These are phyloP conservation scores for Spodoptera picta DNA, from an alignment of 2,888 invertebrate species.

Conservation along the genomic window DNA sequence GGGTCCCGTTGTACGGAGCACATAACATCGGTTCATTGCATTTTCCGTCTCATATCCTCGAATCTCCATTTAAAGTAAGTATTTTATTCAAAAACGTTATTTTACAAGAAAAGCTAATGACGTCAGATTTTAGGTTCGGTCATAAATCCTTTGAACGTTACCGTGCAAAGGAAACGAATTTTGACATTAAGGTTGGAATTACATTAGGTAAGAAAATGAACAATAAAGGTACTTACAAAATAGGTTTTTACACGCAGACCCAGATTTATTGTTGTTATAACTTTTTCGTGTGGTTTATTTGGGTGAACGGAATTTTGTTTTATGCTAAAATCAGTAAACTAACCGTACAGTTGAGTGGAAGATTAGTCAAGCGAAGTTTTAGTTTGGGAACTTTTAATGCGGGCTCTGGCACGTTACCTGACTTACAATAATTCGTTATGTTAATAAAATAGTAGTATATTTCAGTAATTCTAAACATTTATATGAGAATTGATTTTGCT, in stretches of 20 bases:
- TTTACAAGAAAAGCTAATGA: conserved; percentile 39
- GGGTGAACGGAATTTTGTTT: conserved; percentile 31
- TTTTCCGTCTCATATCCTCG: conserved; percentile 3
- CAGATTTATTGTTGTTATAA: conserved; percentile 47
- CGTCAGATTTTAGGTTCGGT: conserved; percentile 33
- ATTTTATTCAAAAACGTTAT: conserved; percentile 23
- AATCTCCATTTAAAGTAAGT: conserved; percentile 16
- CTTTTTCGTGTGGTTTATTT: conserved; percentile 39
- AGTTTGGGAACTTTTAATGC: conserved; percentile 58
- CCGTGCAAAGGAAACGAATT: conserved; percentile 49
- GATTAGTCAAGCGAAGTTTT: conserved; percentile 48
- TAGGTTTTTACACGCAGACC: conserved; percentile 34
- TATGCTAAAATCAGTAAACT: conserved; percentile 33
- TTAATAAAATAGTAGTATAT: background rate
- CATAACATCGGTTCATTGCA: conserved; percentile 2
- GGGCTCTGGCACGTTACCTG: conserved; percentile 41
- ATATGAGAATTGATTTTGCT: too few relatives aligned
- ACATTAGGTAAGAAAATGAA: conserved; percentile 50
- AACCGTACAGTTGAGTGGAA: conserved; percentile 45
- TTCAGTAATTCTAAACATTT: too few relatives aligned
- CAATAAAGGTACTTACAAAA: conserved; percentile 44
- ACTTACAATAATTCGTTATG: background rate
- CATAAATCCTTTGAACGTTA: conserved; percentile 44
- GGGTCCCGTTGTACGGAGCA: background rate
- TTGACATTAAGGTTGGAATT: conserved; percentile 50